Evolutionary conservation across 2,113 vertebrate genomes (phyloP), one percentile per base, ranked within the genome.

Genomic region (Motacilla alba): DNA sequence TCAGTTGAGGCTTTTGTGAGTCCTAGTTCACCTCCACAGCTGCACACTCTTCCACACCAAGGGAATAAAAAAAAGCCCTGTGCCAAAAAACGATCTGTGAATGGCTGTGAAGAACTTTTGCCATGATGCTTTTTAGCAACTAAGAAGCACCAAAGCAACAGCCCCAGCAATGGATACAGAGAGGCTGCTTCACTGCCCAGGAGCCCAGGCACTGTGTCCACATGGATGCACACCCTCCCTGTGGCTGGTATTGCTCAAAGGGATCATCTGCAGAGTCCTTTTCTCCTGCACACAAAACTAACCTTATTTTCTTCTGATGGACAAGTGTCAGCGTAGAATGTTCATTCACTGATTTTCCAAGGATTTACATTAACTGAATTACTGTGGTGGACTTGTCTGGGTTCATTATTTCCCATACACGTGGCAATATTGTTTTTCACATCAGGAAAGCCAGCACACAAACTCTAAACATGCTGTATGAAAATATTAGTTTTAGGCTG

Each of bases 381-480:
- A 62, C 13, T 20, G 41, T 4, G 77, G 31, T 35, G 41, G 41
- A 67, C 58, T 31, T 59, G 10, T 12, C 16, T 60, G 21, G 55
- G 9, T 73, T 66, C 28, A 5, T 23, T 77, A 9, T 18, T 44
- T 89, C 21, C 31, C 12, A 10, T 3, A 28, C 3, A 1, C 0
- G 0, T 18, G 62, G 69, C n/a, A 77, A 50, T n/a, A 43, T 7
- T 49, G 49, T 47, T 72, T 78, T 56, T 46, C 27, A 33, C 26
- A 35, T 13, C 17, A 53, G 74, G 17, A 85, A 86, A 83, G 49
- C 20, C 58, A 78, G 58, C 31, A 75, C 28, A 73, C 16, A 52
- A 80, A 82, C 56, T 72, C 55, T 24, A 60, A 59, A n/a, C 13
- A 13, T 23, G 30, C 49, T 49, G 14, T 14, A 88, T 3, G 15